Conservation (phyloP, 2,113 vertebrate species). For the Tilapia sparmanii region DNA sequence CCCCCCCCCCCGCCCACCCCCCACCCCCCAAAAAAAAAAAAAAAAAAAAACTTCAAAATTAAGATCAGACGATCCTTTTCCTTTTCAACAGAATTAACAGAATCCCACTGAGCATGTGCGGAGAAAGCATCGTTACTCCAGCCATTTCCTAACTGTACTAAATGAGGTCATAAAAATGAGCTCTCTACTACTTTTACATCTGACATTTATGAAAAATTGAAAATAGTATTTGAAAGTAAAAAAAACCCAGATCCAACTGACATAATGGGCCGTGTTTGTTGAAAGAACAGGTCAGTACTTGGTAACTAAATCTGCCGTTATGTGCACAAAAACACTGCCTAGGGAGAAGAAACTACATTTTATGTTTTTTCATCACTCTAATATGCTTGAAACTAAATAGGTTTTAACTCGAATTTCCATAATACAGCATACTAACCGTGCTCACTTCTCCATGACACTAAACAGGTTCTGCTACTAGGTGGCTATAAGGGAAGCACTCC, state of each 20-base stretch:
- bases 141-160: not conserved
- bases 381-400: not conserved
- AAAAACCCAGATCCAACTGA: not conserved
- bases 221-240: not conserved
- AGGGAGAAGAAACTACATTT: not conserved
- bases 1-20: too few relatives aligned
- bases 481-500: not conserved
- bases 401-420: not conserved
- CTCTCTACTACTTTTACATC: not conserved
- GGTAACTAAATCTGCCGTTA: not conserved
- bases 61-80: not conserved
- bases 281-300: not conserved
- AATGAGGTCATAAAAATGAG: not conserved
- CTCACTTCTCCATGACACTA: not conserved
- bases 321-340: not conserved
- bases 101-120: not conserved
- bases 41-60: rapidly evolving
- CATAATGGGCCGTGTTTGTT: not conserved
- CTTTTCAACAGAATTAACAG: not conserved
- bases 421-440: not conserved
- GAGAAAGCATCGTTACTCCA: not conserved
- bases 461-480: not conserved
- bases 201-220: not conserved
- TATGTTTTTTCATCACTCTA: not conserved
- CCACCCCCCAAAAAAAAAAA: too few relatives aligned